Evolutionary conservation across 2,113 vertebrate species (phyloP).

Genomic region (Elachura formosa): DNA sequence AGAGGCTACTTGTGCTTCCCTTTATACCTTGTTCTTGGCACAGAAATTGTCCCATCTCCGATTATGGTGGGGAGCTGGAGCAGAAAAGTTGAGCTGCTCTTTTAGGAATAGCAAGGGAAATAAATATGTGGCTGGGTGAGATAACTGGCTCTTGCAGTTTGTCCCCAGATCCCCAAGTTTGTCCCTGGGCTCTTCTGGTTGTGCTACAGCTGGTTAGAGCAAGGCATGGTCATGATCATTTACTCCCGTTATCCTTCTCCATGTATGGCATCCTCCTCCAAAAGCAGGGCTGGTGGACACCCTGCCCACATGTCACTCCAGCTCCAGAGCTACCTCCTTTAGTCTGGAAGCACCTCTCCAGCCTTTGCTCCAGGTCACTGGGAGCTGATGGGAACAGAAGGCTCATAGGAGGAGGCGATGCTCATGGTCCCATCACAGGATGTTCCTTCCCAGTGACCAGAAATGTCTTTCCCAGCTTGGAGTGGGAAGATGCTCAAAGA

Average conservation of each 20-base stretch:
- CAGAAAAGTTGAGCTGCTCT: neutral
- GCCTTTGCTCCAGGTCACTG: neutral
- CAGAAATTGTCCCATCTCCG: neutral
- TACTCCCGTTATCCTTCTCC: neutral
- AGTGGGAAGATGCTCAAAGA: neutral
- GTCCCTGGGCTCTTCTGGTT: neutral
- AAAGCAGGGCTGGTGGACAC: neutral
- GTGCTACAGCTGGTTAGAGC: neutral
- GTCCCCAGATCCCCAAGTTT: neutral
- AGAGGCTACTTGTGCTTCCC: neutral
- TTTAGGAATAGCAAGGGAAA: neutral
- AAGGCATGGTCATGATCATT: rapidly evolving
- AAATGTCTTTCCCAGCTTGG: neutral
- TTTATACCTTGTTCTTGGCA: neutral
- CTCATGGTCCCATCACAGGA: neutral
- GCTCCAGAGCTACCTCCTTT: neutral
- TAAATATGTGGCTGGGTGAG: neutral
- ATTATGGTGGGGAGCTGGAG: rapidly evolving
- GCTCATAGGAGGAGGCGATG: neutral
- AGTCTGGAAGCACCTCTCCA: neutral
- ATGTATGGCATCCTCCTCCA: neutral
- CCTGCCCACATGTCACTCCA: rapidly evolving
- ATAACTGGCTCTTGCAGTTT: neutral
- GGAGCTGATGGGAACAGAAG: neutral
- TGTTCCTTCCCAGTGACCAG: neutral